These are phyloP conservation scores for Scopus umbretta DNA, from an alignment of 2,113 vertebrate species.

Conservation along the genomic window DNA sequence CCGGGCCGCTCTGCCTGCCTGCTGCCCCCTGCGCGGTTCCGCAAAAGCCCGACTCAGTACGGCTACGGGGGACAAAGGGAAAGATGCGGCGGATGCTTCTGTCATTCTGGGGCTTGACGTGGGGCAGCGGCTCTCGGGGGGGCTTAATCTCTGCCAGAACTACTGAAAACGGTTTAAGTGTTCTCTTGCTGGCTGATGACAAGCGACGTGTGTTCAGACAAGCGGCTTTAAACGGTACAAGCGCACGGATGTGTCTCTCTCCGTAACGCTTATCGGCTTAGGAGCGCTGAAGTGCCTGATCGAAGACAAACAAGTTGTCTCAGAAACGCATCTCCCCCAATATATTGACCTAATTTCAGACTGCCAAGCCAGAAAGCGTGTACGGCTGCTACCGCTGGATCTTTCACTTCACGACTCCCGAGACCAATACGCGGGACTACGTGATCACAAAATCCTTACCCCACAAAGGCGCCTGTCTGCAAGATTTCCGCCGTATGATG, in stretches of 20 bases:
- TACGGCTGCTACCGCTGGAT: not conserved
- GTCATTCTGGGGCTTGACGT: not conserved
- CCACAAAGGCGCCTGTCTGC: not conserved
- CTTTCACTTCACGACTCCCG: not conserved
- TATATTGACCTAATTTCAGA: not conserved
- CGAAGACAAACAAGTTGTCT: not conserved
- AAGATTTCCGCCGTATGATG: not conserved
- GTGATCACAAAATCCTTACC: not conserved
- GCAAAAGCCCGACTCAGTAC: not conserved
- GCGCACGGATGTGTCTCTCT: not conserved
- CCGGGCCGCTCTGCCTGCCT: too few relatives aligned
- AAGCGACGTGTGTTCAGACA: not conserved
- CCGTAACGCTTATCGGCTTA: not conserved
- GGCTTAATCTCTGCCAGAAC: not conserved
- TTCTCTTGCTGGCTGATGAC: not conserved
- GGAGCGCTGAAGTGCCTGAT: not conserved
- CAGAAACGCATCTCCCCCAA: not conserved
- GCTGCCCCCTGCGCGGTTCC: not conserved
- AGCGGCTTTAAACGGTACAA: not conserved
- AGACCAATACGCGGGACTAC: not conserved
- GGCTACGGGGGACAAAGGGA: not conserved
- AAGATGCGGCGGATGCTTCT: not conserved
- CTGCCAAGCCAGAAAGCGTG: not conserved
- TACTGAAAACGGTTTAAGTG: not conserved
- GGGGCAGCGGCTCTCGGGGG: not conserved